Base-by-base conservation (phyloP, 2,113 vertebrate species). In the Engraulis encrasicolus region DNA sequence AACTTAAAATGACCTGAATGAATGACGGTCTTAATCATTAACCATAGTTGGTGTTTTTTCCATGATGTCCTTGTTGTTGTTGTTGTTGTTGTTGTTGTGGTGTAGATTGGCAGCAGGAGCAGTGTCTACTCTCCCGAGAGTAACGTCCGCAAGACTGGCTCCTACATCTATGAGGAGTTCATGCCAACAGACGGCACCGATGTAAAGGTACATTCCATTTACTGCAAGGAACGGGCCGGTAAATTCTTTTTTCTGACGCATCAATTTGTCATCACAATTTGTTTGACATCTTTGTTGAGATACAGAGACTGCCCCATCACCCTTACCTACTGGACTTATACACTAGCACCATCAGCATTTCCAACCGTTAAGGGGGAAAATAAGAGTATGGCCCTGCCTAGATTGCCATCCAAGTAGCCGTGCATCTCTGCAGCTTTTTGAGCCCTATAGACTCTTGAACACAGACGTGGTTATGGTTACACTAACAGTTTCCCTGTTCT, bases 161-260 rank as follows among this genome's bases (percentile, higher is more conserved):
- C 97, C 37, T 97, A 97, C 85, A 97, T 97, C 88, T 97, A 97
- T 85, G 97, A 97, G 88, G 96, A 97, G 84, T 97, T 97, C 89
- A 97, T 97, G 97, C 97, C 97, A 81, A 97, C 97, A 36, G 97
- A 97, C 92, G 97, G 97, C 79, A 97, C 96, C 61, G 97, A 97
- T 87, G 97, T 97, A 48, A 97, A 97, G 97, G 97, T 97, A 95
- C 11, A n/a, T n/a, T n/a, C n/a, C n/a, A n/a, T n/a, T n/a, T n/a
- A n/a, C n/a, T n/a, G n/a, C n/a, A n/a, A n/a, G n/a, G n/a, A n/a
- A n/a, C n/a, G n/a, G n/a, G n/a, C n/a, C n/a, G n/a, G n/a, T n/a
- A n/a, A n/a, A n/a, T n/a, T n/a, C n/a, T n/a, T n/a, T n/a, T n/a
- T n/a, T n/a, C n/a, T n/a, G n/a, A n/a, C n/a, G n/a, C n/a, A n/a